These are phyloP conservation scores for Phrynocephalus guinanensis DNA, from an alignment of 2,797 vertebrate genomes.

Conservation along the genomic window DNA sequence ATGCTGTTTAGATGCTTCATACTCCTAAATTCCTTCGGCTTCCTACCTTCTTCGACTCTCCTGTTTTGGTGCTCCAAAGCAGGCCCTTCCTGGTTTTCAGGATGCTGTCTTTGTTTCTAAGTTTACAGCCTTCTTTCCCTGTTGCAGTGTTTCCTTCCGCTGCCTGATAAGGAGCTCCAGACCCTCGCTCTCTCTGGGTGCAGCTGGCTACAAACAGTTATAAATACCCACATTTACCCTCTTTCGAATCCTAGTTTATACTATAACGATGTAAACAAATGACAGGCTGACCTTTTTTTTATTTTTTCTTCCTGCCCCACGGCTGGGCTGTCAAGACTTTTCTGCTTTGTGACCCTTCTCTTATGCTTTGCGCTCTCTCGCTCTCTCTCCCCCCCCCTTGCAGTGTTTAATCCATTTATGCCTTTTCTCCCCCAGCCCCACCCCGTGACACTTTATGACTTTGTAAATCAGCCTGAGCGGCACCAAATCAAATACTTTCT, in stretches of 20 bases:
- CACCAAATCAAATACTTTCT: slow-evolving; percentile 72
- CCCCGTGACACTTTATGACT: slow-evolving; percentile 63
- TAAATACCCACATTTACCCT: background rate
- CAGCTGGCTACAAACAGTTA: background rate
- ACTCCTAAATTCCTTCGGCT: background rate
- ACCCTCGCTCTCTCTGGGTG: background rate
- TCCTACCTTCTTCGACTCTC: background rate
- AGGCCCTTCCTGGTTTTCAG: background rate
- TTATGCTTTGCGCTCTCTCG: background rate
- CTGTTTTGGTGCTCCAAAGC: background rate
- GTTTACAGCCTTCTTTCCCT: background rate
- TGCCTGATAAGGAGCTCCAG: background rate
- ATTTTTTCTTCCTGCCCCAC: slow-evolving; percentile 10
- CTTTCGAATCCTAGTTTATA: background rate
- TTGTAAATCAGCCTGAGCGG: slow-evolving; percentile 71
- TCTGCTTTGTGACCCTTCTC: background rate
- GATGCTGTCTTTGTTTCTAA: background rate
- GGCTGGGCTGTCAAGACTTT: slow-evolving; percentile 29
- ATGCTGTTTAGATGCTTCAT: background rate
- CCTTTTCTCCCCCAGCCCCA: background rate
- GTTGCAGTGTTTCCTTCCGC: slow-evolving; percentile 23
- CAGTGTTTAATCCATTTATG: slow-evolving; percentile 60
- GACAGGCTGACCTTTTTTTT: slow-evolving; percentile 54
- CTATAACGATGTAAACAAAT: background rate
- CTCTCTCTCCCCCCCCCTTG: slow-evolving; percentile 36